These are phyloP conservation scores for Drosophila diplacantha DNA, from an alignment of 2,888 invertebrate genomes.

Conservation along the genomic window DNA sequence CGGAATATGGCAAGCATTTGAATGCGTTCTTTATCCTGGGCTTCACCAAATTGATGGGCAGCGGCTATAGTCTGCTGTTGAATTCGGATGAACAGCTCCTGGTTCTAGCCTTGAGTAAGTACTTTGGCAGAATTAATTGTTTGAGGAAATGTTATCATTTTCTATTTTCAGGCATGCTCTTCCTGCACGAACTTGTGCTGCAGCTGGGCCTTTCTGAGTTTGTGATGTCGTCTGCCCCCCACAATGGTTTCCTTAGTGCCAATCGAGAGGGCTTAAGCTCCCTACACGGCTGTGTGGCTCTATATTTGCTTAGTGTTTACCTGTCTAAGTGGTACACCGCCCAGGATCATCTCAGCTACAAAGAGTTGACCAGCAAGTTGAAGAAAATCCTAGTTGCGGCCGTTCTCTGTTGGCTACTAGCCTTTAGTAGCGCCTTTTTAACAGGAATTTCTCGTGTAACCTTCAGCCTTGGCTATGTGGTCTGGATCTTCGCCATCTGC, in stretches of 20 bases:
- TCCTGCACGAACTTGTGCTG: conserved; percentile 83
- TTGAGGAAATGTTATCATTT: neutral
- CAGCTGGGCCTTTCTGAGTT: conserved; percentile 83
- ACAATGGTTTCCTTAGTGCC: conserved; percentile 83
- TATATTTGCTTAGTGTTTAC: conserved; percentile 87
- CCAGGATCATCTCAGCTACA: conserved; percentile 57
- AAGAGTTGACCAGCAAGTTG: conserved; percentile 61
- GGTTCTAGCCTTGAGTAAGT: conserved; percentile 76
- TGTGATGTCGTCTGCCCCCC: conserved; percentile 81
- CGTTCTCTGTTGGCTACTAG: conserved; percentile 77
- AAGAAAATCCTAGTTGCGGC: conserved; percentile 58
- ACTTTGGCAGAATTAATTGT: neutral
- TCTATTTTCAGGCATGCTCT: conserved; percentile 78
- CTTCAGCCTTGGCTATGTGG: conserved; percentile 89
- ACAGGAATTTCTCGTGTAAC: conserved; percentile 87
- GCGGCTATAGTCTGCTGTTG: conserved; percentile 74
- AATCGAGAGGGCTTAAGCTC: conserved; percentile 96
- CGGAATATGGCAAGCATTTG: conserved; percentile 98
- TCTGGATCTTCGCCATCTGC: conserved; percentile 86
- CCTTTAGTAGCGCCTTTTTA: conserved; percentile 78
- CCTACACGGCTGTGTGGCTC: conserved; percentile 87
- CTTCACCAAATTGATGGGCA: conserved; percentile 86
- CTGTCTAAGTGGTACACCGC: conserved; percentile 80
- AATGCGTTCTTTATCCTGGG: conserved; percentile 98
- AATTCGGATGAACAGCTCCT: conserved; percentile 69